Evolutionary conservation across 2,888 invertebrate genomes (phyloP).

Genomic region (Pseudolycoriella hygida): DNA sequence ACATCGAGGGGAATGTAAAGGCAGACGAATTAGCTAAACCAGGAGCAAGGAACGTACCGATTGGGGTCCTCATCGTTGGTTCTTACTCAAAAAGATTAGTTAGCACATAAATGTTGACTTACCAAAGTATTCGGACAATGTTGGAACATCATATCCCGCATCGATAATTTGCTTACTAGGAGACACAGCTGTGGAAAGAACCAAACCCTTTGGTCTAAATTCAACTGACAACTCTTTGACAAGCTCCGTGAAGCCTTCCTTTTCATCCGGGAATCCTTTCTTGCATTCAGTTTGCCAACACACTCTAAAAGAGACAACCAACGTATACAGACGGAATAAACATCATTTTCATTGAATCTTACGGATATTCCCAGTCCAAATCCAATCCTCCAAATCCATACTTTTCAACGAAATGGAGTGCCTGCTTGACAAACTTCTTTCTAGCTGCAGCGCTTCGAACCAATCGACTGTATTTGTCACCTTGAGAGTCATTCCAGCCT

Average conservation of each 20-base stretch:
- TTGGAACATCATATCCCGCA: slow-evolving; percentile 66
- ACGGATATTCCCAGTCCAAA: slow-evolving; percentile 86
- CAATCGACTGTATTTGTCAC: slow-evolving; percentile 57
- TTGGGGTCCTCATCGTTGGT: no score
- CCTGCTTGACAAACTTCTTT: slow-evolving; percentile 54
- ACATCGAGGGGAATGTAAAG: no score
- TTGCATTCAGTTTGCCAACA: slow-evolving; percentile 60
- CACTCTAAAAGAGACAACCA: slow-evolving; percentile 13
- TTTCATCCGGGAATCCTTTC: slow-evolving; percentile 69
- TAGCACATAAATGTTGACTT: no score
- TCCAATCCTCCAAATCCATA: slow-evolving; percentile 86
- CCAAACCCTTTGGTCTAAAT: slow-evolving; percentile 44
- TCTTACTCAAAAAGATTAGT: no score
- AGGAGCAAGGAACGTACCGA: no score
- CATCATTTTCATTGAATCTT: slow-evolving; percentile 1
- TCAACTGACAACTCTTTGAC: slow-evolving; percentile 52
- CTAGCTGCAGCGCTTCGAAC: slow-evolving; percentile 61
- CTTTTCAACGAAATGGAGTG: slow-evolving; percentile 56
- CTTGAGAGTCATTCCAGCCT: slow-evolving; percentile 90
- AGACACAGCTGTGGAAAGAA: slow-evolving; percentile 71
- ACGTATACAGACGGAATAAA: neutral
- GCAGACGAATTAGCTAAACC: no score
- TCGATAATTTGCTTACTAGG: slow-evolving; percentile 79
- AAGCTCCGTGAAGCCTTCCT: slow-evolving; percentile 55
- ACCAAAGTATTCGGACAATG: slow-evolving; percentile 49